Evolutionary conservation across 1,140 invertebrate genomes (phyloP).

Genomic region (Berghia stephanieae): DNA sequence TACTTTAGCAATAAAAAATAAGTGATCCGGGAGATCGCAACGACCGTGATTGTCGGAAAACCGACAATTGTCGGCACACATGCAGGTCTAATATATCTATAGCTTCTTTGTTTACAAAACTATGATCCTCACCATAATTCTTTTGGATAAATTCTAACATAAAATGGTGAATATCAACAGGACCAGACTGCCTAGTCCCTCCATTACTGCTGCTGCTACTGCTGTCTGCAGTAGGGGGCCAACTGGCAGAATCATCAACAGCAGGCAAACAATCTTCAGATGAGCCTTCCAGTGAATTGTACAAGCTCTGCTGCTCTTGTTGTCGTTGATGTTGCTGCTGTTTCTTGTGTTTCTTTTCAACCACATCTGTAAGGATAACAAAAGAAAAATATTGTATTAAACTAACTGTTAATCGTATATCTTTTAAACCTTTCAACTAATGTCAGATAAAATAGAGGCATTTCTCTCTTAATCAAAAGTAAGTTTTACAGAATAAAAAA

Average conservation of each 20-base stretch:
- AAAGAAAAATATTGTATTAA: background rate
- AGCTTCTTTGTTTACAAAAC: too few relatives aligned
- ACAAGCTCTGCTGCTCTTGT: background rate
- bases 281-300: slow-evolving; percentile 10
- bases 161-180: slow-evolving; percentile 44
- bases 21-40: background rate
- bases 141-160: slow-evolving; percentile 46
- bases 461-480: too few relatives aligned
- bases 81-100: background rate
- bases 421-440: too few relatives aligned
- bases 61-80: background rate
- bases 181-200: slow-evolving; percentile 17
- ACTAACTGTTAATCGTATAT: too few relatives aligned
- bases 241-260: background rate
- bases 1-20: background rate
- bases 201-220: slow-evolving; percentile 23
- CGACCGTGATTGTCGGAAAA: too few relatives aligned
- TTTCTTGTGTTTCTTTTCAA: slow-evolving; percentile 39
- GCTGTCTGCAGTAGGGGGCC: background rate
- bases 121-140: slow-evolving; percentile 42
- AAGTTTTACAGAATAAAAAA: too few relatives aligned
- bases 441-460: too few relatives aligned
- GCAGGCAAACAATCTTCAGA: background rate
- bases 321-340: slow-evolving; percentile 32
- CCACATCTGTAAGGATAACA: slow-evolving; percentile 21